phyloP scores from a whole-genome alignment of 2,888 invertebrate genomes.

The Neoscelio sp. region DNA sequence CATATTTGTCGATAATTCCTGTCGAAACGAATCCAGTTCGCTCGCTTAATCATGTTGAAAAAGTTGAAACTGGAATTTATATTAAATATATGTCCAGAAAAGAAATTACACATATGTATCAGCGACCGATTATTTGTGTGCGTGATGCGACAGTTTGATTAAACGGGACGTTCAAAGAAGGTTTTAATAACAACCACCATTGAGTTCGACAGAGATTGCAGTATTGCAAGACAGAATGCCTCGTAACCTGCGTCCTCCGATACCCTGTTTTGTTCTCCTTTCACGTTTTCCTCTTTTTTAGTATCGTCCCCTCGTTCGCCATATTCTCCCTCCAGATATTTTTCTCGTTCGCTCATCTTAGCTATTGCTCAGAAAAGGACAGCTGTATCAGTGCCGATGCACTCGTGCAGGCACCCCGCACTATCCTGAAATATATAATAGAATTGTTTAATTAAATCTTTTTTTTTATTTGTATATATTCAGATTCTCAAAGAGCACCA shows the following conservation, averaged over 20 bases:
- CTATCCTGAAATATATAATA: conserved; percentile 3
- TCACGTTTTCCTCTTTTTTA: conserved; percentile 66
- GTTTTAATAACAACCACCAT: conserved; percentile 60
- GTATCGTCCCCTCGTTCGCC: conserved; percentile 64
- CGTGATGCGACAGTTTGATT: conserved; percentile 60
- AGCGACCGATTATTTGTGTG: conserved; percentile 40
- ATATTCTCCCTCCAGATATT: conserved; percentile 53
- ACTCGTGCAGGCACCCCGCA: conserved; percentile 10
- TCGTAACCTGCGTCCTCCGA: conserved; percentile 59
- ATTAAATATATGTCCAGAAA: conserved; percentile 12
- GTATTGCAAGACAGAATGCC: conserved; percentile 48
- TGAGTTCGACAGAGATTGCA: conserved; percentile 58
- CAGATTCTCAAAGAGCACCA: too few relatives aligned
- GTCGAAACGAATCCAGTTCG: too few relatives aligned
- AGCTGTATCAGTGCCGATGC: conserved; percentile 34
- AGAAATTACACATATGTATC: conserved; percentile 27
- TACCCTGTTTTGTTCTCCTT: conserved; percentile 61
- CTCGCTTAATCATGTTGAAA: too few relatives aligned
- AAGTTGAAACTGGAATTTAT: conserved; percentile 2
- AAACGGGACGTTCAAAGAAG: conserved; percentile 60
- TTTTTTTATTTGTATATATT: background rate
- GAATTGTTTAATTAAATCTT: background rate
- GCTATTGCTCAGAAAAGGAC: conserved; percentile 53
- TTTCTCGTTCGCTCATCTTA: conserved; percentile 66
- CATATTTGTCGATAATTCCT: background rate